phyloP scores from a whole-genome alignment of 2,888 invertebrate genomes.

The Xestia ashworthii region DNA sequence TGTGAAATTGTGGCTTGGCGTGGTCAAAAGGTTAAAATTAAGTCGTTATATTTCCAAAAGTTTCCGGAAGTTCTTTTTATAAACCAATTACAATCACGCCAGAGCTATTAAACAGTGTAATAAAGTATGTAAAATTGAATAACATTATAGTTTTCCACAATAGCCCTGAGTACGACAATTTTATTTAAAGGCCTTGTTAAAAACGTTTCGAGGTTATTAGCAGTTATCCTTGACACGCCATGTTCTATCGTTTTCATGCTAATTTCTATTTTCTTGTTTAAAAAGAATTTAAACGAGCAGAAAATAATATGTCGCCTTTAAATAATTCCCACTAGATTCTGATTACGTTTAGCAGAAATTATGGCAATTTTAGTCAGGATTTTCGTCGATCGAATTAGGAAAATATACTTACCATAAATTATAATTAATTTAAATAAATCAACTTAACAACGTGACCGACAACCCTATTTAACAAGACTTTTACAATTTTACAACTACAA shows the following conservation, averaged over 20 bases:
- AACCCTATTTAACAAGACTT: constrained; percentile 48
- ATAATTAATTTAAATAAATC: constrained; percentile 14
- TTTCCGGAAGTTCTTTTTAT: constrained; percentile 14
- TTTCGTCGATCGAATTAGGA: background rate
- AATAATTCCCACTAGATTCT: constrained; percentile 11
- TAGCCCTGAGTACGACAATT: constrained; percentile 13
- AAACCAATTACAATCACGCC: constrained; percentile 4
- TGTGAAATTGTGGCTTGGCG: too few relatives aligned
- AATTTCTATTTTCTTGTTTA: constrained; percentile 38
- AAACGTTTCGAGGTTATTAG: constrained; percentile 44
- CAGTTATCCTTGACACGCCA: constrained; percentile 57
- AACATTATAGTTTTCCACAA: constrained; percentile 12
- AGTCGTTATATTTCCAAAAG: background rate
- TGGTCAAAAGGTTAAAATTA: background rate
- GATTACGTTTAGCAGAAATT: background rate
- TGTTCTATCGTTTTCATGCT: constrained; percentile 46
- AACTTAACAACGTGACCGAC: constrained; percentile 17
- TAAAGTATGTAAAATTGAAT: constrained; percentile 11
- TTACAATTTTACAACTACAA: constrained; percentile 28
- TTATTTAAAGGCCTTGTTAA: constrained; percentile 41
- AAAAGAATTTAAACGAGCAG: constrained; percentile 11
- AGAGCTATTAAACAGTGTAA: constrained; percentile 1
- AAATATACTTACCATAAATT: background rate
- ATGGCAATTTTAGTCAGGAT: too few relatives aligned
- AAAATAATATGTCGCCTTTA: constrained; percentile 2